Percentiles rank a stretch among this genome's conserved stretches.
These are phyloP conservation scores for Heliconius nattereri DNA, from an alignment of 1,140 invertebrate species.

Conservation along the genomic window DNA sequence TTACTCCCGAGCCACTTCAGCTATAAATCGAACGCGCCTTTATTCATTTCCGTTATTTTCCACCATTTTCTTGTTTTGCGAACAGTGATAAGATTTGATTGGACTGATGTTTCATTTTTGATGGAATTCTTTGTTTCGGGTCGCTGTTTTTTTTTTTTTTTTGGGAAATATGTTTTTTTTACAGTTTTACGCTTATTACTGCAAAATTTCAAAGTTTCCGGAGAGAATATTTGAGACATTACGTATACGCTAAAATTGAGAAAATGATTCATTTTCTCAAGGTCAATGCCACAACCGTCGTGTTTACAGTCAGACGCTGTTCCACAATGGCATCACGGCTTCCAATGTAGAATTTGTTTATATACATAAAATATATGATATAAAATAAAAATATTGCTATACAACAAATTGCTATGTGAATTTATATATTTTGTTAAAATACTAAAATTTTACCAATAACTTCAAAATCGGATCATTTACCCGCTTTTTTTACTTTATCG, in stretches of 20 bases:
- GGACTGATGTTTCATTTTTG: conserved; percentile 37
- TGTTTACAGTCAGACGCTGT: neutral
- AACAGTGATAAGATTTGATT: conserved; percentile 42
- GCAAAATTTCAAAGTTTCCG: no score
- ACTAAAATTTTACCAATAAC: no score
- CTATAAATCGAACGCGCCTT: conserved; percentile 72
- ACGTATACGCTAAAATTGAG: neutral
- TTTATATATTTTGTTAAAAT: no score
- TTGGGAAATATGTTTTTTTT: neutral
- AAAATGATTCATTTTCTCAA: neutral
- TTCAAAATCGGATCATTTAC: no score
- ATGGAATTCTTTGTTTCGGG: neutral
- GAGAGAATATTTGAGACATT: no score
- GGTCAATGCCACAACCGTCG: neutral
- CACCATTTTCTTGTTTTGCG: conserved; percentile 44
- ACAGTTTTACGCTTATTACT: no score
- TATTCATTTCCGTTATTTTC: conserved; percentile 58
- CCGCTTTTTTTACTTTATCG: no score
- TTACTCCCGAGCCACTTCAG: conserved; percentile 71
- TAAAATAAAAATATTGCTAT: no score
- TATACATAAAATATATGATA: no score
- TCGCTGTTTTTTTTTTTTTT: neutral
- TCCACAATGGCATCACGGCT: neutral
- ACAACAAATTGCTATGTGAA: no score
- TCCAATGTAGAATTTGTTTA: neutral